A percentile compares a stretch with the other conserved stretches of the same genome.
Conservation (phyloP, 2,797 vertebrate species). For the Chromobotia macracanthus region DNA sequence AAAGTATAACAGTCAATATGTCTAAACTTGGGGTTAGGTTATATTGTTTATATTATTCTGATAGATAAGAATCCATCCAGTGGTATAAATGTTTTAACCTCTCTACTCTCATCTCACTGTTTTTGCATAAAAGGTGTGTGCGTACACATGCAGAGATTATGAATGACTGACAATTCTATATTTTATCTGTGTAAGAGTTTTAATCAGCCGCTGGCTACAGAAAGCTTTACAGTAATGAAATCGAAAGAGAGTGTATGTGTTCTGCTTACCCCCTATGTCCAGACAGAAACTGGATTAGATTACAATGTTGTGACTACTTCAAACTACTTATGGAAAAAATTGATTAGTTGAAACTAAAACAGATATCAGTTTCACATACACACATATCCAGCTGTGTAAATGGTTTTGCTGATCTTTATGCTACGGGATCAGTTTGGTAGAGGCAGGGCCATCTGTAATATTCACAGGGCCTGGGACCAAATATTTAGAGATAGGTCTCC, state of each 20-base stretch:
- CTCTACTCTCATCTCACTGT: background rate
- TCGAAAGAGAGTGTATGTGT: background rate
- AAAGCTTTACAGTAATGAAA: background rate
- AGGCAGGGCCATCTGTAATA: background rate
- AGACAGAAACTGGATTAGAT: slow-evolving; percentile 40
- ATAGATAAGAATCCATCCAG: no score
- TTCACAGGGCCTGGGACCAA: background rate
- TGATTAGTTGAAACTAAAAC: slow-evolving; percentile 21
- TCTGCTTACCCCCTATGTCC: background rate
- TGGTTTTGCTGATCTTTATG: background rate
- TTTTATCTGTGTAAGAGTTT: slow-evolving; percentile 14
- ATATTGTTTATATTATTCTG: no score
- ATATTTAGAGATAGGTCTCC: background rate
- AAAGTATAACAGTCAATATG: no score
- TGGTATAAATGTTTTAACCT: no score
- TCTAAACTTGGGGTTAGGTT: no score
- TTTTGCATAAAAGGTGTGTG: slow-evolving; percentile 5
- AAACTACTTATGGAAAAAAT: slow-evolving; percentile 34
- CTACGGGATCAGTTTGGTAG: background rate
- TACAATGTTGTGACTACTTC: slow-evolving; percentile 50
- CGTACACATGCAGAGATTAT: slow-evolving; percentile 15
- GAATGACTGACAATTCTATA: background rate
- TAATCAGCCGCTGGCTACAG: background rate
- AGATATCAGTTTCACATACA: slow-evolving; percentile 6
- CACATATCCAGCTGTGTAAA: background rate